Evolutionary conservation across 2,113 vertebrate species (phyloP).

Genomic region (Pluvialis apricaria): DNA sequence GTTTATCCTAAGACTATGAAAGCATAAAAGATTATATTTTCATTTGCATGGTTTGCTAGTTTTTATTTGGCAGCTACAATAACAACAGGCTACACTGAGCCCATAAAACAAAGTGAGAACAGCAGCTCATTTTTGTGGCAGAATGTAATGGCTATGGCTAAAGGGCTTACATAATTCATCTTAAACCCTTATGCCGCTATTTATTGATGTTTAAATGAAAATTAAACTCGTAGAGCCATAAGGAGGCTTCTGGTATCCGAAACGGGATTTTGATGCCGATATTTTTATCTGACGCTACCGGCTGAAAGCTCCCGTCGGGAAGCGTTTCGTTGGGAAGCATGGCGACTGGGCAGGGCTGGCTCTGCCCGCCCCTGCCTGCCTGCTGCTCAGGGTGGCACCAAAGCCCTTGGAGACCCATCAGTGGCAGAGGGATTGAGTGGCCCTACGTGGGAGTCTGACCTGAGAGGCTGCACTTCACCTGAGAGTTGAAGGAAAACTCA

Average conservation of each 20-base stretch:
- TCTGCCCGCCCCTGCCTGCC: neutral
- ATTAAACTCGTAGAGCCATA: slow-evolving; percentile 72
- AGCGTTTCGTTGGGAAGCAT: neutral
- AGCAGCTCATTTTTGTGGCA: slow-evolving; percentile 77
- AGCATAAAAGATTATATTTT: slow-evolving; percentile 74
- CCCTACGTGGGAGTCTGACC: neutral
- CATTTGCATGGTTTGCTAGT: slow-evolving; percentile 76
- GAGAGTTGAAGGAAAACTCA: neutral
- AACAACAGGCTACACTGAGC: slow-evolving; percentile 69
- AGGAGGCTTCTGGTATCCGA: slow-evolving; percentile 65
- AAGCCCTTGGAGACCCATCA: neutral
- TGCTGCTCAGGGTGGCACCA: neutral
- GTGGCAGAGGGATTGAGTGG: neutral
- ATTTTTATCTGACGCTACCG: neutral
- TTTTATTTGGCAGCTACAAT: slow-evolving; percentile 79
- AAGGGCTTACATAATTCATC: slow-evolving; percentile 76
- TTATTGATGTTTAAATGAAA: slow-evolving; percentile 79
- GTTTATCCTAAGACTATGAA: slow-evolving; percentile 58
- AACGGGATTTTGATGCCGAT: slow-evolving; percentile 20
- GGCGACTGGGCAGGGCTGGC: neutral
- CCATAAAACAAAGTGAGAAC: slow-evolving; percentile 79
- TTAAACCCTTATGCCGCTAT: slow-evolving; percentile 72
- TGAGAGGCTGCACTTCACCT: neutral
- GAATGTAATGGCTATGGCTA: slow-evolving; percentile 70
- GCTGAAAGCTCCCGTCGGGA: neutral